These are phyloP conservation scores for Drosophila kepulauana DNA, from an alignment of 1,140 invertebrate species.

Conservation along the genomic window DNA sequence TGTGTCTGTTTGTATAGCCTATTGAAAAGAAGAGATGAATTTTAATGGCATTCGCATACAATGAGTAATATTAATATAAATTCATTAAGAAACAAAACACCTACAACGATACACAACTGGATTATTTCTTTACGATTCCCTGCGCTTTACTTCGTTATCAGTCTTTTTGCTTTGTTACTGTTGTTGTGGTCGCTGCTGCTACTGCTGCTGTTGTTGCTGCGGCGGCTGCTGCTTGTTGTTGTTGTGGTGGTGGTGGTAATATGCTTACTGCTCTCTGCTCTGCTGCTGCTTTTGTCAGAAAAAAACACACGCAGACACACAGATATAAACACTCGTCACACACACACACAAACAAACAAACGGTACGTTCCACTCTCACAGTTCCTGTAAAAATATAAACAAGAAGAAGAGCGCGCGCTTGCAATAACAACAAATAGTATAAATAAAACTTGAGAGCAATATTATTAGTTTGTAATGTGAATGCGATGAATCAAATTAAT, in stretches of 20 bases:
- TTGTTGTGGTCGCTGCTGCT: constrained; percentile 20
- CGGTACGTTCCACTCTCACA: constrained; percentile 37
- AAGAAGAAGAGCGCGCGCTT: constrained; percentile 23
- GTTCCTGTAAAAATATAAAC: constrained; percentile 55
- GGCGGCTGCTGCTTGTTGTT: constrained; percentile 14
- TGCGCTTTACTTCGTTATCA: constrained; percentile 54
- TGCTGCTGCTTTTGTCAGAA: constrained; percentile 29
- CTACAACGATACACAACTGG: constrained; percentile 33
- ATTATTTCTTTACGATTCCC: constrained; percentile 28
- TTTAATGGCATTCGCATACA: neutral
- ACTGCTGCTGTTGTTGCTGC: constrained; percentile 22
- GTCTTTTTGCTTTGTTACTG: constrained; percentile 60
- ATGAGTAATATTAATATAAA: neutral
- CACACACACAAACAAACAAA: constrained; percentile 40
- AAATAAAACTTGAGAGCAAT: constrained; percentile 21
- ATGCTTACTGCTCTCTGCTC: constrained; percentile 35
- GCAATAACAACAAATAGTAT: constrained; percentile 41
- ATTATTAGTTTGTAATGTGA: constrained; percentile 1
- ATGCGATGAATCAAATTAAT: constrained; percentile 29
- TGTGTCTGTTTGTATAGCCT: neutral
- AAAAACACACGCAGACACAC: constrained; percentile 28
- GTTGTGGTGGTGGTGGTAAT: constrained; percentile 23
- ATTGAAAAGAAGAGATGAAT: neutral
- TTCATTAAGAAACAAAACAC: constrained; percentile 11
- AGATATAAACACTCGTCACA: constrained; percentile 31